Evolutionary conservation across 1,140 invertebrate species (phyloP), one percentile per base, ranked within the genome.

Genomic region (Neotoxoptera formosana): DNA sequence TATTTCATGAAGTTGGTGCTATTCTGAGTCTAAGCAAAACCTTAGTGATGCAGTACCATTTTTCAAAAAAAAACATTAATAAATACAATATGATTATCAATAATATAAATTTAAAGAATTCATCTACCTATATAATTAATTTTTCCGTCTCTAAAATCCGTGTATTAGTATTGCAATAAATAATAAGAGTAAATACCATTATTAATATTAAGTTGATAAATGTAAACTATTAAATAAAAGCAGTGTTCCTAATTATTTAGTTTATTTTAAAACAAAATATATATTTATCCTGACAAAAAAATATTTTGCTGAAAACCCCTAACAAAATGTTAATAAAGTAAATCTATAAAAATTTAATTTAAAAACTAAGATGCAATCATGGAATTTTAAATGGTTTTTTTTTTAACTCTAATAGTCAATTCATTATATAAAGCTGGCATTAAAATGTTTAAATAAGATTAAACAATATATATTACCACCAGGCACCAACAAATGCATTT

Each of bases 401-500:
- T 67, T 67, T 56, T 56, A 25, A n/a, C 6, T 17, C 30, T 67
- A 67, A n/a, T n/a, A 7, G 21, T 25, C 7, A 41, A 41, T 21
- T 36, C 11, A 45, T 84, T 25, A 6, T 8, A 84, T 45, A 23
- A 36, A 83, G 3, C 20, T 67, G 14, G 30, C 17, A 67, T 67
- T n/a, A n/a, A 67, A n/a, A 67, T 7, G 3, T 84, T 87, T 87
- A 48, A 87, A 34, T 87, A 48, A 9, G 17, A n/a, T 30, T n/a
- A 87, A 87, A 86, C 48, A 4, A 87, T n/a, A 21, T 17, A 21
- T 17, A 87, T 87, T 87, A 48, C 7, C 17, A 48, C n/a, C n/a
- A n/a, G n/a, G n/a, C n/a, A n/a, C 48, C 86, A 87, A 89, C 17
- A 88, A 89, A 89, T 53, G 47, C 87, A 34, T 89, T 89, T 89